Evolutionary conservation across 2,113 vertebrate species (phyloP).

Genomic region (Oceanites oceanicus): DNA sequence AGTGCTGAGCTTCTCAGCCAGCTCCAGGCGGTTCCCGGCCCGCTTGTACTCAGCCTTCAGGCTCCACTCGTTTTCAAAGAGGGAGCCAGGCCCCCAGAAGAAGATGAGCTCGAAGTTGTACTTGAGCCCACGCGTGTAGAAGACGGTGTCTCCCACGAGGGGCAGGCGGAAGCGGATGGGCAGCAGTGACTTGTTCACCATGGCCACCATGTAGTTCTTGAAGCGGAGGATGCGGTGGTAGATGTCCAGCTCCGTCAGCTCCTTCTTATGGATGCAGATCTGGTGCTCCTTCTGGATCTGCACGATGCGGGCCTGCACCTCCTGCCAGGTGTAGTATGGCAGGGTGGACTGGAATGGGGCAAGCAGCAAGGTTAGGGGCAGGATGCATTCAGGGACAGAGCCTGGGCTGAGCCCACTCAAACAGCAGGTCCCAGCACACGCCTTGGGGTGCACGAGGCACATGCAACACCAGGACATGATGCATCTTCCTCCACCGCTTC

Average conservation of each 20-base stretch:
- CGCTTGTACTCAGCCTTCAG: constrained; percentile 94
- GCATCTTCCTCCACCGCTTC: background rate
- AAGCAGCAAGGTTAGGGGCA: background rate
- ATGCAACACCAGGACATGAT: fast-evolving
- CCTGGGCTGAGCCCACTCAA: background rate
- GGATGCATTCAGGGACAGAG: background rate
- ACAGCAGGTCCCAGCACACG: background rate
- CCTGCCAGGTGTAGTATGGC: constrained; percentile 96
- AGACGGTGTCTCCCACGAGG: constrained; percentile 84
- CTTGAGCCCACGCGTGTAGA: constrained; percentile 95
- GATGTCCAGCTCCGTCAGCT: constrained; percentile 92
- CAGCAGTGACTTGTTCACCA: constrained; percentile 97
- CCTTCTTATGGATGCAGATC: constrained; percentile 98
- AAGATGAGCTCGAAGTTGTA: constrained; percentile 99
- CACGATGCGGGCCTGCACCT: constrained; percentile 94
- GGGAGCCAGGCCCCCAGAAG: constrained; percentile 94
- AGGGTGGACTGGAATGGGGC: constrained; percentile 82
- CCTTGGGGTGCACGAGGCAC: fast-evolving
- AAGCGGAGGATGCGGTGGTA: constrained; percentile 98
- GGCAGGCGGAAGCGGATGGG: constrained; percentile 90
- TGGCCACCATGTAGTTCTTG: constrained; percentile 99
- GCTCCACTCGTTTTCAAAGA: constrained; percentile 97
- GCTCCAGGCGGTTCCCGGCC: constrained; percentile 88
- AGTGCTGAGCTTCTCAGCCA: constrained; percentile 90
- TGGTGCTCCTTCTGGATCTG: constrained; percentile 99